Evolutionary conservation across 2,113 vertebrate species (phyloP).

Genomic region (Sinocyclocheilus grahami): DNA sequence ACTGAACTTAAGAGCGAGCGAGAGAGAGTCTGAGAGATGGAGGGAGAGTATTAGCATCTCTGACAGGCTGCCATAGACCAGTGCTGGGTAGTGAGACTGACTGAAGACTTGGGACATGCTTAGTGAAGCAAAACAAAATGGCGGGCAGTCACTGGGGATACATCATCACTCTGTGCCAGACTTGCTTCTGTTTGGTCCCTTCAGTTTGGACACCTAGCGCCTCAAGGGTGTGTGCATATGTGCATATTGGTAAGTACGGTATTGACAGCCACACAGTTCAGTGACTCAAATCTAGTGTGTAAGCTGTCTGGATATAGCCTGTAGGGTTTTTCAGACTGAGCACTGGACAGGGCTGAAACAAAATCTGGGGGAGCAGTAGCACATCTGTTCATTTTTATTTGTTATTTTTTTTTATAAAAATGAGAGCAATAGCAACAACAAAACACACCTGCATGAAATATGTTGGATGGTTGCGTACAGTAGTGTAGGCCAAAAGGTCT

Average conservation of each 20-base stretch:
- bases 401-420: background rate
- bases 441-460: background rate
- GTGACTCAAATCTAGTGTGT: conserved; percentile 44
- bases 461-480: background rate
- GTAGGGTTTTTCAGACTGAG: conserved; percentile 39
- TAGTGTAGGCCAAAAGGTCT: conserved; percentile 13
- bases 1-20: background rate
- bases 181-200: conserved; percentile 30
- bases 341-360: background rate
- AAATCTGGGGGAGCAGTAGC: background rate
- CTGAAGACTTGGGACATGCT: conserved; percentile 34
- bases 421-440: background rate
- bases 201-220: conserved; percentile 34
- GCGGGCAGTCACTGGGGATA: conserved; percentile 18
- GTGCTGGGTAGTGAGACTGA: conserved; percentile 15
- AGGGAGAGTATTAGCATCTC: conserved; percentile 19
- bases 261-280: conserved; percentile 46
- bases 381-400: background rate
- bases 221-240: conserved; percentile 30
- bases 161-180: conserved; percentile 48
- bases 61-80: conserved; percentile 42
- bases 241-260: background rate
- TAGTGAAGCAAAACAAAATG: conserved; percentile 42
- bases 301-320: conserved; percentile 46
- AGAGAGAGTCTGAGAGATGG: conserved; percentile 14